These are phyloP conservation scores for Diprion similis DNA, from an alignment of 1,140 invertebrate genomes.

Conservation along the genomic window DNA sequence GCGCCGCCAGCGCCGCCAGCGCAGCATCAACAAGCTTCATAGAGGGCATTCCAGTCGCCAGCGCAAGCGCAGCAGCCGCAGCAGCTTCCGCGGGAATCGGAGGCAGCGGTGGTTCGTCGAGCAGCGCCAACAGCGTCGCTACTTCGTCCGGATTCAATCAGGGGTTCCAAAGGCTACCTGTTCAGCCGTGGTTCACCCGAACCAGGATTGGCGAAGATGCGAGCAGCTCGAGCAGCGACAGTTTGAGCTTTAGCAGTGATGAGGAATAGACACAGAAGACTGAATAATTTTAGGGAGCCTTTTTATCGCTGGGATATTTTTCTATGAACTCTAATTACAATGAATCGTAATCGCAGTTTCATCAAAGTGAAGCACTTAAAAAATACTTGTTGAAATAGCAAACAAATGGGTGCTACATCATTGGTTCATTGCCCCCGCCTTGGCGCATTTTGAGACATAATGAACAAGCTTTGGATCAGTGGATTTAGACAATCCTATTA, in stretches of 20 bases:
- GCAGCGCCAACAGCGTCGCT: not conserved
- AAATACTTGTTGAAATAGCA: too few species aligned
- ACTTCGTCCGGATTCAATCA: slow-evolving; percentile 16
- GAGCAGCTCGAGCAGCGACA: not conserved
- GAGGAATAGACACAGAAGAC: not conserved
- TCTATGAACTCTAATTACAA: too few species aligned
- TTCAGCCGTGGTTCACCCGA: slow-evolving; percentile 18
- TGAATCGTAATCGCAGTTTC: too few species aligned
- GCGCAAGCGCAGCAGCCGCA: slow-evolving; percentile 24
- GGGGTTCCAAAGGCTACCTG: not conserved
- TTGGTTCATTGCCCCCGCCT: too few species aligned
- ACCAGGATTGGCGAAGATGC: slow-evolving; percentile 7
- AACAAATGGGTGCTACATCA: too few species aligned
- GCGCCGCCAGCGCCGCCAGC: slow-evolving; percentile 24
- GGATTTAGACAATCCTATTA: too few species aligned
- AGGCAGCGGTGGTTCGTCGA: not conserved
- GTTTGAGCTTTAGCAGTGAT: not conserved
- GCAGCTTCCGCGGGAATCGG: slow-evolving; percentile 13
- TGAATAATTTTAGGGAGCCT: not conserved
- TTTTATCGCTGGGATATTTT: too few species aligned
- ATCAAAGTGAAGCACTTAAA: too few species aligned
- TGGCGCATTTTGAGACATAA: too few species aligned
- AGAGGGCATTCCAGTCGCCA: slow-evolving; percentile 23
- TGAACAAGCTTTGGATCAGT: too few species aligned
- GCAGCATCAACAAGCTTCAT: slow-evolving; percentile 27